These are phyloP conservation scores for Drosophila truncata DNA, from an alignment of 1,140 invertebrate species.

Conservation along the genomic window DNA sequence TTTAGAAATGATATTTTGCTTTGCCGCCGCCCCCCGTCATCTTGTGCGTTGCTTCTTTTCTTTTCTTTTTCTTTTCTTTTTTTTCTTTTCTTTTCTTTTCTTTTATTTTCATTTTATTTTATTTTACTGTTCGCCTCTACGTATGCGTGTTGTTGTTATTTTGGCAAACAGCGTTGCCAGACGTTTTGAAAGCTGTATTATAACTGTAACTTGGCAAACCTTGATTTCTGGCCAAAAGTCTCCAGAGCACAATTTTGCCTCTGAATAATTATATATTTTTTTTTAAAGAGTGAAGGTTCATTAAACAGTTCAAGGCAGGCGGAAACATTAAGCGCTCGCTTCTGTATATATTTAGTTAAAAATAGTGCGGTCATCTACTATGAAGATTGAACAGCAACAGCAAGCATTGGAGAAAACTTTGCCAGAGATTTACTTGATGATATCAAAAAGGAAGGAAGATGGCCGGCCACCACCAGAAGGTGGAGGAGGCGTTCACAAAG, in stretches of 20 bases:
- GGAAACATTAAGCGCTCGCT: slow-evolving; percentile 71
- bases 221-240: slow-evolving; percentile 3
- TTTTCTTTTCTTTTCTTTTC: slow-evolving; percentile 10
- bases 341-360: slow-evolving; percentile 53
- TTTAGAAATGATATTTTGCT: slow-evolving; percentile 68
- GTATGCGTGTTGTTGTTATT: neutral
- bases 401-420: slow-evolving; percentile 49
- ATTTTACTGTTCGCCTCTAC: slow-evolving; percentile 10
- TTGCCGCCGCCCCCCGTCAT: slow-evolving; percentile 6
- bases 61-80: slow-evolving; percentile 18
- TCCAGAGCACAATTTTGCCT: neutral
- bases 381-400: slow-evolving; percentile 29
- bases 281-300: slow-evolving; percentile 46
- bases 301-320: slow-evolving; percentile 78
- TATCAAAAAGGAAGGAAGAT: slow-evolving; percentile 51
- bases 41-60: slow-evolving; percentile 9
- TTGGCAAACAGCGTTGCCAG: slow-evolving; percentile 21
- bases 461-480: neutral
- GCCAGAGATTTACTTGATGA: slow-evolving; percentile 54
- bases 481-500: neutral
- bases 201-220: neutral
- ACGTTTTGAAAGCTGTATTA: neutral
- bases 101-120: slow-evolving; percentile 6
- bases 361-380: slow-evolving; percentile 56
- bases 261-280: neutral